Evolutionary conservation across 2,797 vertebrate species (phyloP), one percentile per base, ranked within the genome.

Genomic region (Pachyuromys duprasi): DNA sequence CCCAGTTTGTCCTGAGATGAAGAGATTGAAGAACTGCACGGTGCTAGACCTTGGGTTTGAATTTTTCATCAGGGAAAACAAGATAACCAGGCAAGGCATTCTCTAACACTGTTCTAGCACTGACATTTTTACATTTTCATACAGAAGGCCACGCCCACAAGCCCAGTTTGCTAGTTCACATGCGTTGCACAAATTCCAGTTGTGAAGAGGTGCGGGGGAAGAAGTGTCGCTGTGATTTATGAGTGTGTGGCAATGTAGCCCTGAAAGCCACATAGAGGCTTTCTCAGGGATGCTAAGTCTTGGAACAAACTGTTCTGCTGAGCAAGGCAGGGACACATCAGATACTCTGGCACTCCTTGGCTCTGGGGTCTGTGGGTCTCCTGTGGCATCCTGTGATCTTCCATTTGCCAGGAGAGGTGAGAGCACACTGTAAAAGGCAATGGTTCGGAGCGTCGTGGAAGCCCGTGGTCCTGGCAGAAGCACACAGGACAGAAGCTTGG

Each of bases 241-340:
- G 78, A 36, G 53, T 83, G 57, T 91, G 82, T 80, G 87, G 93
- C 74, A 70, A 8, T 75, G 13, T n/a, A 76, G 20, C 3, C 63
- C 74, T 57, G 7, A 63, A 72, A 95, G 83, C 89, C 80, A n/a
- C 4, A 13, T 11, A 49, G 90, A 45, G 53, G 78, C 69, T 80
- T 96, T 92, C 89, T 95, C 82, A 72, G 20, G 80, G 74, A 83
- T 9, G 1, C 53, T 49, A n/a, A 15, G 60, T 70, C 79, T 91
- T 76, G 88, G 91, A 86, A 95, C 78, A 76, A 11, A 89, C 67
- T 86, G 74, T 95, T 92, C 90, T 69, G 67, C 84, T 49, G 94
- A 93, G 88, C 79, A 79, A 60, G 31, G 39, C 63, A n/a, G 36
- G 65, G 57, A 22, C 24, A 3, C 91, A 55, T 82, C 91, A 86